phyloP scores from a whole-genome alignment of 2,888 invertebrate species.

The Dexiosoma caninum region DNA sequence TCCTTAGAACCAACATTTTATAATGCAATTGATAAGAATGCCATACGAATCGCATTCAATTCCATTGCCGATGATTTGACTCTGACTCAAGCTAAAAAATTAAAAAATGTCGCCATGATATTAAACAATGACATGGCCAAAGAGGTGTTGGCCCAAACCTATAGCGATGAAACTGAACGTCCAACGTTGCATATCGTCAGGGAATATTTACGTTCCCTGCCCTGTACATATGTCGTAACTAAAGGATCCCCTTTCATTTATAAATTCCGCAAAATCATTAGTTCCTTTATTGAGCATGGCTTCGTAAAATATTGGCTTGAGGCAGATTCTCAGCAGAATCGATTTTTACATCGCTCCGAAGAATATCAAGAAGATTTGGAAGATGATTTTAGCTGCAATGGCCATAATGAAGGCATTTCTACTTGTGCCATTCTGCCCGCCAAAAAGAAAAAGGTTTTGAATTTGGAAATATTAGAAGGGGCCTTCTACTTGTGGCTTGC shows the following conservation, averaged over 20 bases:
- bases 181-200: conserved; percentile 73
- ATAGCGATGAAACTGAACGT: conserved; percentile 67
- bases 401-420: conserved; percentile 50
- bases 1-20: conserved; percentile 63
- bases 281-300: conserved; percentile 70
- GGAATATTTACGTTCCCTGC: conserved; percentile 71
- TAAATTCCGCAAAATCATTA: conserved; percentile 69
- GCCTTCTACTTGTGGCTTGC: conserved; percentile 74
- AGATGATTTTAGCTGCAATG: conserved; percentile 55
- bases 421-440: background rate
- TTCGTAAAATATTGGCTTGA: conserved; percentile 72
- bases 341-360: conserved; percentile 64
- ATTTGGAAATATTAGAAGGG: conserved; percentile 72
- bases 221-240: conserved; percentile 69
- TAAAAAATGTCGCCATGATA: conserved; percentile 66
- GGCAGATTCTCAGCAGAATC: conserved; percentile 54
- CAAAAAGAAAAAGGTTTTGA: conserved; percentile 68
- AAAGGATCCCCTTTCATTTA: conserved; percentile 70
- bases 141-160: conserved; percentile 71
- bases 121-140: conserved; percentile 70
- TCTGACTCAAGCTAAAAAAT: conserved; percentile 27
- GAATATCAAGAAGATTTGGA: conserved; percentile 52
- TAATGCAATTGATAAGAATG: conserved; percentile 50
- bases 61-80: conserved; percentile 32
- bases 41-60: conserved; percentile 59